Evolutionary conservation across 2,797 vertebrate genomes (phyloP).

Genomic region (Galagoides demidoff): DNA sequence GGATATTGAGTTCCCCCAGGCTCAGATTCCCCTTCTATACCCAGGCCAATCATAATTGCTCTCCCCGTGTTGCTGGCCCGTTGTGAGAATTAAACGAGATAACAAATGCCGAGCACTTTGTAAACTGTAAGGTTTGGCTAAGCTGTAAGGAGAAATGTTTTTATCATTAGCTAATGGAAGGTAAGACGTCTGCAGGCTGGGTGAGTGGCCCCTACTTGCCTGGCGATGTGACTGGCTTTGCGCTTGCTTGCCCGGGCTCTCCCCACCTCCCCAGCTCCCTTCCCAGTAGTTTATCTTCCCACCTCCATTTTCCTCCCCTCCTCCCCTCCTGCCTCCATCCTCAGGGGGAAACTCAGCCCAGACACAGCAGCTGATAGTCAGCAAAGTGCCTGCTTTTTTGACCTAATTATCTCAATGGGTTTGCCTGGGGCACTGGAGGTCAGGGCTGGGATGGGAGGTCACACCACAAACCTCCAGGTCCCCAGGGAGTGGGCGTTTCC

Average conservation of each 20-base stretch:
- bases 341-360: slow-evolving; percentile 51
- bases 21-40: neutral
- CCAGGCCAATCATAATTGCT: neutral
- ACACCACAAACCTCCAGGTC: neutral
- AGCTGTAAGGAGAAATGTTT: neutral
- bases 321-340: neutral
- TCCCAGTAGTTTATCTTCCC: neutral
- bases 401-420: slow-evolving; percentile 44
- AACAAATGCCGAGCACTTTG: neutral
- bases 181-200: neutral
- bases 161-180: neutral
- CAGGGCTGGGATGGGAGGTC: neutral
- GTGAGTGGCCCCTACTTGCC: neutral
- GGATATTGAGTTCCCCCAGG: neutral
- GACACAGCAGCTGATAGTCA: slow-evolving; percentile 47
- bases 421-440: neutral
- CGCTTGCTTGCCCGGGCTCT: no score
- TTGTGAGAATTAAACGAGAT: neutral
- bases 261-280: neutral
- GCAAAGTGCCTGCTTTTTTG: slow-evolving; percentile 33
- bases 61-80: neutral
- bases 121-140: neutral
- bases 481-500: neutral
- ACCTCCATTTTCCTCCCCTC: neutral
- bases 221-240: no score